These are phyloP conservation scores for Campodea augens DNA, from an alignment of 1,140 invertebrate species.

Conservation along the genomic window DNA sequence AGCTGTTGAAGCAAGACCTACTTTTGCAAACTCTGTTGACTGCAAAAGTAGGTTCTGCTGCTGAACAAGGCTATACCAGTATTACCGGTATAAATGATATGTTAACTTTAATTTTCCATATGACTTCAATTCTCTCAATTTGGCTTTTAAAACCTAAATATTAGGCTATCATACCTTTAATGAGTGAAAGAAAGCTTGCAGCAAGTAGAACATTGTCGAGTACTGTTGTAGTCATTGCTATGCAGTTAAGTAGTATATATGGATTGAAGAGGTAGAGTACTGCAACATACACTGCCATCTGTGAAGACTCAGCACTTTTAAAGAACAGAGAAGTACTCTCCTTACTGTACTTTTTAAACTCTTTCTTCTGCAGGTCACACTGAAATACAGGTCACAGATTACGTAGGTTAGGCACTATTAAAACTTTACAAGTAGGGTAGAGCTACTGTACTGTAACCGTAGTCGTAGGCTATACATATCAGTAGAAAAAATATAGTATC, in stretches of 20 bases:
- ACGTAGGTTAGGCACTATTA: not conserved
- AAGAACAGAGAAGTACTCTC: slow-evolving; percentile 38
- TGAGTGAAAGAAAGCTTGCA: slow-evolving; percentile 42
- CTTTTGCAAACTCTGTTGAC: too few species aligned
- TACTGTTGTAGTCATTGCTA: slow-evolving; percentile 76
- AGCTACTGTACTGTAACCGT: not conserved
- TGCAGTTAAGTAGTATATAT: slow-evolving; percentile 71
- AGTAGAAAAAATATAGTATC: too few species aligned
- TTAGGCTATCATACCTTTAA: slow-evolving; percentile 34
- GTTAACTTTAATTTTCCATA: too few species aligned
- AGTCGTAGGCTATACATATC: too few species aligned
- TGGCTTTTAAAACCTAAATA: too few species aligned
- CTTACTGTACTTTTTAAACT: slow-evolving; percentile 29
- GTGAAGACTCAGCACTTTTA: slow-evolving; percentile 28
- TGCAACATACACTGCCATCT: slow-evolving; percentile 42
- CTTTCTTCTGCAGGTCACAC: slow-evolving; percentile 22
- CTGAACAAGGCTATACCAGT: too few species aligned
- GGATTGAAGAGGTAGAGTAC: slow-evolving; percentile 84
- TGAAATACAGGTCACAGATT: not conserved
- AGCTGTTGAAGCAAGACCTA: too few species aligned
- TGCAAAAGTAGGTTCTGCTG: too few species aligned
- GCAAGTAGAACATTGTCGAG: slow-evolving; percentile 70
- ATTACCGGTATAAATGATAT: too few species aligned
- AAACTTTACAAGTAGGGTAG: not conserved
- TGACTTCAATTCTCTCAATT: too few species aligned